Conservation (phyloP, 2,888 invertebrate genomes). For the Xiphydria camelus region DNA sequence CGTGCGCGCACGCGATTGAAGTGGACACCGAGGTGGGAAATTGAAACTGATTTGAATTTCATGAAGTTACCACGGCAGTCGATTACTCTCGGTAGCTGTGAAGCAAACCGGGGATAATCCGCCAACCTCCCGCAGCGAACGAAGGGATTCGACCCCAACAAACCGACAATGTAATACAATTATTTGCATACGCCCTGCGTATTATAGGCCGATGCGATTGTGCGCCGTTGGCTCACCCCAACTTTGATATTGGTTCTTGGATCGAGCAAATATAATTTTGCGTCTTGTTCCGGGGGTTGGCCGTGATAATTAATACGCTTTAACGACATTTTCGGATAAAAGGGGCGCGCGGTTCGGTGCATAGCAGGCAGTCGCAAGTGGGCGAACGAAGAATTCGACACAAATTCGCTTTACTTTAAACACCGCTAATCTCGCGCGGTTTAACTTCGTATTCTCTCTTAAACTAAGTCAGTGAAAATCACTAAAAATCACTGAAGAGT, state of each 20-base stretch:
- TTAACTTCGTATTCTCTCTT: too few relatives aligned
- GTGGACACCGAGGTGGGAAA: background rate
- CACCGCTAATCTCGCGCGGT: too few relatives aligned
- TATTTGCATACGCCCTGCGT: slow-evolving; percentile 43
- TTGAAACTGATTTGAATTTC: slow-evolving; percentile 29
- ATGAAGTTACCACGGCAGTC: slow-evolving; percentile 28
- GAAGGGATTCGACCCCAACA: slow-evolving; percentile 30
- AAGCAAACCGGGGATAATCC: slow-evolving; percentile 38
- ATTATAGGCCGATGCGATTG: background rate
- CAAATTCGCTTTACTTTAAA: too few relatives aligned
- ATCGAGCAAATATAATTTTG: slow-evolving; percentile 50
- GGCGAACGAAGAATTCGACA: too few relatives aligned
- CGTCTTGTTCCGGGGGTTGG: slow-evolving; percentile 22
- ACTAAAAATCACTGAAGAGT: too few relatives aligned
- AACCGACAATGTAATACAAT: slow-evolving; percentile 48
- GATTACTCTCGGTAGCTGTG: slow-evolving; percentile 13
- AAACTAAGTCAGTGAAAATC: too few relatives aligned
- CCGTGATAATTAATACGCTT: slow-evolving; percentile 27
- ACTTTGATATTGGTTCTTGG: slow-evolving; percentile 39
- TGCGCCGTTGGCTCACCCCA: background rate
- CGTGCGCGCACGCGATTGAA: too few relatives aligned
- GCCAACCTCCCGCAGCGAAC: slow-evolving; percentile 35
- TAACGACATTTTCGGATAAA: slow-evolving; percentile 25
- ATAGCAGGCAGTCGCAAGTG: too few relatives aligned
- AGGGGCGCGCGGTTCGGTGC: too few relatives aligned